Evolutionary conservation across 1,140 invertebrate species (phyloP), one percentile per base, ranked within the genome.

Genomic region (Cydia pomonella): DNA sequence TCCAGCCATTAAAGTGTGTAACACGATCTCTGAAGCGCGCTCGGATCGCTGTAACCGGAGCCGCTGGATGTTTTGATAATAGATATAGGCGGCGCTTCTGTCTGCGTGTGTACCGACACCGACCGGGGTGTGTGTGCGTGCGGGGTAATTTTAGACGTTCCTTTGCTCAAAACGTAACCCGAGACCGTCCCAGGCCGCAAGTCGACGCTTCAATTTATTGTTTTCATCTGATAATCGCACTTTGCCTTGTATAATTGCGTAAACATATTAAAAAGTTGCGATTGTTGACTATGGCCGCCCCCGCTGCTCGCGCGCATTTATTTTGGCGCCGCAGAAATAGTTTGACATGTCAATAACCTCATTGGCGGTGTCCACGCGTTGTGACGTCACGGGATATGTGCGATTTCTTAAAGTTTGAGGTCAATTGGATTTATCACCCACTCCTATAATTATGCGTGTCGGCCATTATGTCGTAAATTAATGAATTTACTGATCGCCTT

Each of bases 1-100:
- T 93, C 90, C 91, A 93, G 90, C 90, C 90, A 93, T 93, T 93
- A 93, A 93, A 93, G 91, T 90, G 88, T 90, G 91, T 90, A 93
- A 93, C 81, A 87, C 84, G 91, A 93, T 91, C 90, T 87, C 85
- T 82, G 91, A 90, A 92, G 88, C 91, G 89, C 90, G 90, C 90
- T 92, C 91, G 89, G 90, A 89, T 93, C 90, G 87, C 90, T 90
- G 91, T 92, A 93, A 93, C 88, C 87, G 79, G 89, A 93, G 85
- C 83, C 83, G 87, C 80, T 93, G 90, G 88, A 92, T 93, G 90
- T 93, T 93, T 93, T 93, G 91, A 93, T 93, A 93, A 92, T 93
- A 93, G 91, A 92, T 91, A 93, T 91, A 92, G 87, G 88, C 86
- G 82, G 80, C 75, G 85, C 76, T 71, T 74, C 66, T 84, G 90